Evolutionary conservation across 2,888 invertebrate species (phyloP), one percentile per base, ranked within the genome.

Genomic region (Sylvicola fuscatus): DNA sequence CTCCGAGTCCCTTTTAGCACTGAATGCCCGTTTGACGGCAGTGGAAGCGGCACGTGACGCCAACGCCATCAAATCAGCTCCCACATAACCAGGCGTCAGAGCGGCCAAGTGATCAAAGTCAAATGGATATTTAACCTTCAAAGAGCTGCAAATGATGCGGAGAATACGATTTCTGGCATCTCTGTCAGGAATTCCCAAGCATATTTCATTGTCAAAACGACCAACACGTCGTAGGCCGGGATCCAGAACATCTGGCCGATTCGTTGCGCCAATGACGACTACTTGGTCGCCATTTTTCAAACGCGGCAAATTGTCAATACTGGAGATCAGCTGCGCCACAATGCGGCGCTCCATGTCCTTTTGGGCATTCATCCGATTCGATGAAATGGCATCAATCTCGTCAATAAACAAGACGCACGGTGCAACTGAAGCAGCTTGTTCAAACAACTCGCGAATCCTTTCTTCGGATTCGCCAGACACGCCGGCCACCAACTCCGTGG

Each of bases 401-500:
- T 98, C 97, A 41, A 98, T 77, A 50, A 95, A 92, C 28, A 95
- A 58, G 11, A 95, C 71, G 53, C 86, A 81, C 0, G 89, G 87
- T 8, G 83, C 70, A 35, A 69, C 60, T 38, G 62, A 57, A 3
- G 89, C 86, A 2, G 93, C 92, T 50, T 79, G 72, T 28, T 87
- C 82, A 61, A 98, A 97, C 11, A 95, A 58, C 45, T 87, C 81
- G 41, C 95, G 66, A 40, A 97, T 83, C 44, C 89, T 69, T 50
- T 87, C 82, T 57, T 98, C 97, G 1, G 90, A 90, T 56, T 93
- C 92, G 0, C 97, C 97, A 0, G 92, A 90, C 39, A 97, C 75
- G 2, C 95, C 95, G 10, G 83, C 84, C 3, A 97, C 80, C 39
- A 98, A 58, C 58, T 95, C 92, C 0, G 95, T 86, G 2, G 89